Evolutionary conservation across 2,113 vertebrate genomes (phyloP).

Genomic region (Pardalotus punctatus): DNA sequence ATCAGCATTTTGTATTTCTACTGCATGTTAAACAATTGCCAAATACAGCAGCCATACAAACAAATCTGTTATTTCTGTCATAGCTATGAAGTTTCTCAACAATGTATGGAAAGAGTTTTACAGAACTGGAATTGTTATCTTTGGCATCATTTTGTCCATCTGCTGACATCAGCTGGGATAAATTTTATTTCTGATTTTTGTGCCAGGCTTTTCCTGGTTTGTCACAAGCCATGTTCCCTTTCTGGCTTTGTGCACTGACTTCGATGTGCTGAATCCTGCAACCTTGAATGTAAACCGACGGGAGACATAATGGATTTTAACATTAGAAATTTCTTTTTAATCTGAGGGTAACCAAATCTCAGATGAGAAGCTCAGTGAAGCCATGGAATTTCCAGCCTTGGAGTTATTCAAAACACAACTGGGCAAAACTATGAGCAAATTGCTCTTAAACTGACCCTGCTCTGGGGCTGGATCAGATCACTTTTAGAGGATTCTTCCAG

Average conservation of each 20-base stretch:
- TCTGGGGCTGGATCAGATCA: not conserved
- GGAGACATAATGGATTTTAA: not conserved
- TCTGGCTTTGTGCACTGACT: fast-evolving
- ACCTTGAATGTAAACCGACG: not conserved
- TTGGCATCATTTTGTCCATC: not conserved
- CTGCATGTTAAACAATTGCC: not conserved
- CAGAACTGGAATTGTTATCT: not conserved
- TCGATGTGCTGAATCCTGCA: not conserved
- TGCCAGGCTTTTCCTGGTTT: not conserved
- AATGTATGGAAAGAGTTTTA: not conserved
- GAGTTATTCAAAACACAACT: not conserved
- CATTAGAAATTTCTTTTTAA: not conserved
- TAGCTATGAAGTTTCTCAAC: not conserved
- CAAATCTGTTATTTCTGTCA: not conserved
- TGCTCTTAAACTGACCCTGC: not conserved
- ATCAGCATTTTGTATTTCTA: not conserved
- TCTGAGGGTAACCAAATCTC: not conserved
- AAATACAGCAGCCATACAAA: not conserved
- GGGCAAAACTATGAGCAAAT: not conserved
- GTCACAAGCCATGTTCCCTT: not conserved
- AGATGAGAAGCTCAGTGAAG: not conserved
- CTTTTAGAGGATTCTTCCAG: not conserved
- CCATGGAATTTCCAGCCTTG: not conserved
- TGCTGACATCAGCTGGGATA: not conserved
- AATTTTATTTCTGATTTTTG: not conserved